A percentile compares a stretch with the other conserved stretches of the same genome.
Evolutionary conservation across 2,888 invertebrate species (phyloP).

Genomic region (Tiliacea aurago): DNA sequence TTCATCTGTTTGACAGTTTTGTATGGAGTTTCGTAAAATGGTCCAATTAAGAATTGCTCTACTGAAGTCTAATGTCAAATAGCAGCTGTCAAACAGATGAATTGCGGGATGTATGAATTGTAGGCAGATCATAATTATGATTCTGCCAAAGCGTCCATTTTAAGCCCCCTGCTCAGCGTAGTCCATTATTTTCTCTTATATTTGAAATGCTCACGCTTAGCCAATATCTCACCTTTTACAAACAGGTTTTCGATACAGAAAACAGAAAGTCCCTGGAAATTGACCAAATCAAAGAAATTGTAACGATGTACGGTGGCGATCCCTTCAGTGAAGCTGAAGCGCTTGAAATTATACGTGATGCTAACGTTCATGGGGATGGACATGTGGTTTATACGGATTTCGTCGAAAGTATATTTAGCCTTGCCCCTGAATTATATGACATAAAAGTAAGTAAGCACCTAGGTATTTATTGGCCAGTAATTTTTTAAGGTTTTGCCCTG

Average conservation of each 20-base stretch:
- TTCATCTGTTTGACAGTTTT: no score
- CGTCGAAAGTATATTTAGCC: conserved; percentile 80
- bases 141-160: no score
- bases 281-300: conserved; percentile 77
- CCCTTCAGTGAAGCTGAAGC: conserved; percentile 75
- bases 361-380: conserved; percentile 83
- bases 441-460: conserved; percentile 71
- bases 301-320: conserved; percentile 77
- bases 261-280: conserved; percentile 79
- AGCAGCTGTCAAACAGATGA: no score
- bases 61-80: no score
- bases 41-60: no score
- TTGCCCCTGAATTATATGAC: conserved; percentile 82
- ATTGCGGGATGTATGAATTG: no score
- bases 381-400: conserved; percentile 82
- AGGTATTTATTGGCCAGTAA: not conserved
- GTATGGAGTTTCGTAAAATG: no score
- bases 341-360: conserved; percentile 81
- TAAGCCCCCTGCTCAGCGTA: no score
- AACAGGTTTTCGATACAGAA: conserved; percentile 85
- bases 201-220: not conserved
- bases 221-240: not conserved
- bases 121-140: no score
- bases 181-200: not conserved
- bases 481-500: not conserved